Base-by-base conservation (phyloP, 1,140 invertebrate species). In the Drosophila suzukii region DNA sequence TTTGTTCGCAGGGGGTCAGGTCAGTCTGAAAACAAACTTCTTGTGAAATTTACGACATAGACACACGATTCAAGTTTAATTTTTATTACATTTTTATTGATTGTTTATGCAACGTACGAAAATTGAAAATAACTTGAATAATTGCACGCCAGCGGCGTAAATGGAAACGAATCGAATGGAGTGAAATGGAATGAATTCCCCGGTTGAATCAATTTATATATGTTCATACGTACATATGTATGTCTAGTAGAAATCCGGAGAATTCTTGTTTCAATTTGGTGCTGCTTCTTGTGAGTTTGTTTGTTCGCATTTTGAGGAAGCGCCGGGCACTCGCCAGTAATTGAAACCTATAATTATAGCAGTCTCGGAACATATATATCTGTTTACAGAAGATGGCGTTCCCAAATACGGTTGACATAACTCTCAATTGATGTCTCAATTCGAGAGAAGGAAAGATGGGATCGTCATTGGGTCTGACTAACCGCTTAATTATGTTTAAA, bases 361-460 rank as follows among this genome's bases (percentile, higher is more conserved):
- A 83, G 77, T 50, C 32, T 34, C 4, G 30, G 12, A 32, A 39
- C 34, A 41, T 53, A 71, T 12, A 38, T 34, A 17, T 20, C 38
- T 53, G 41, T 72, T 51, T 80, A 56, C 50, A n/a, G 51, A 62
- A 68, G 38, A 46, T 20, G 51, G 58, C 34, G 24, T 36, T 46
- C n/a, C 54, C 70, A 46, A 30, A 73, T 55, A 78, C 55, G 66
- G 27, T 15, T 32, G 56, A 60, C 68, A 72, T 71, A 71, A 73
- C 70, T 73, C 41, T 50, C 67, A 86, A 81, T 84, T 84, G 81
- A 84, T 84, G 81, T 85, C 81, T 84, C 81, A 84, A 85, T 85
- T 78, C 58, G 66, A 63, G 50, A 17, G 30, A 59, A 62, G 39
- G 46, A 57, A 58, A 39, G 46, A 57, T 44, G 53, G 60, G 46